Base-by-base conservation (phyloP, 2,888 invertebrate species). In the Atethmia centrago region DNA sequence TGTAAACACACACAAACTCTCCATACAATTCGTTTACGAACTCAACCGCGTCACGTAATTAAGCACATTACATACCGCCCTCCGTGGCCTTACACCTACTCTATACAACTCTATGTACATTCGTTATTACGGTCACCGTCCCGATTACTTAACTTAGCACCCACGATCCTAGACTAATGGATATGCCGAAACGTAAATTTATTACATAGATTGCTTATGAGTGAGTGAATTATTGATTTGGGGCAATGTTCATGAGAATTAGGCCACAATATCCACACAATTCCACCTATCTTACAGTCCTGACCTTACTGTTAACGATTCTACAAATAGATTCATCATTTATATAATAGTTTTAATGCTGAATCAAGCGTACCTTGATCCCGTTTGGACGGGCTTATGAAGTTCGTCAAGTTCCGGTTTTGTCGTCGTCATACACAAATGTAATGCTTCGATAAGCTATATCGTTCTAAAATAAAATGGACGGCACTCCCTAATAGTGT, bases 101-200 rank as follows among this genome's bases (percentile, higher is more conserved):
- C 89, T 93, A 91, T 92, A 94, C 92, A 93, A 86, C 63, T 81
- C 80, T 85, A 88, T 85, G 89, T 93, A 93, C 93, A 94, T 85
- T 87, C 88, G 84, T 91, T 88, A 82, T 79, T 83, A 83, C 88
- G 79, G 78, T 86, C 81, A 90, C 89, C 87, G 85, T 88, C 88
- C 86, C 86, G 87, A 90, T 86, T 83, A 87, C 88, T 89, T 87
- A 88, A 75, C 88, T 91, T 94, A 95, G 95, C 95, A 95, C 95
- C 95, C 94, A 90, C 91, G 86, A 90, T 88, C 87, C 89, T 92
- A 92, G 90, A 91, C 90, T 92, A 92, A 91, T 90, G 88, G 91
- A 94, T 94, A 94, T 93, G 93, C 92, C 87, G 88, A 91, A 89
- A 90, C 76, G 83, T 89, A 84, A 89, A 88, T 86, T 84, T 85